Evolutionary conservation across 2,113 vertebrate species (phyloP).

Genomic region (Coreoperca whiteheadi): DNA sequence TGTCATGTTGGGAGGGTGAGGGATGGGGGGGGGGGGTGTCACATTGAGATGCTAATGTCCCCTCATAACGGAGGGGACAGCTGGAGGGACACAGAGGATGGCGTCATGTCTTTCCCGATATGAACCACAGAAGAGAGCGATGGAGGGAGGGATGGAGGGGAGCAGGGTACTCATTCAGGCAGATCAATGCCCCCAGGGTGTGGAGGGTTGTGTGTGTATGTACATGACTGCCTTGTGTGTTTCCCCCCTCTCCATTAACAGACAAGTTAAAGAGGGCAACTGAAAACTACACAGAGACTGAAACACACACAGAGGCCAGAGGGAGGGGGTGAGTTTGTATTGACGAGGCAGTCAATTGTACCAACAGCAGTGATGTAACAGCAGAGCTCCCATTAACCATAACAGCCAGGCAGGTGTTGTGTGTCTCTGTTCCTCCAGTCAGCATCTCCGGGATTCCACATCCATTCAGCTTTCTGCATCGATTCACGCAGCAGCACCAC

Average conservation of each 20-base stretch:
- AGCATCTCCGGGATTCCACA: conserved; percentile 31
- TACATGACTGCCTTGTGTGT: background rate
- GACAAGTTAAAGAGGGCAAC: conserved; percentile 73
- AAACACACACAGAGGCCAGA: conserved; percentile 12
- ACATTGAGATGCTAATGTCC: conserved; percentile 83
- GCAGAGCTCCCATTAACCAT: conserved; percentile 59
- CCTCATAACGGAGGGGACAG: conserved; percentile 76
- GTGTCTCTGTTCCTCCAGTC: conserved; percentile 33
- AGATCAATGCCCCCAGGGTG: conserved; percentile 74
- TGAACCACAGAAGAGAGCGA: conserved; percentile 61
- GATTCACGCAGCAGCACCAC: background rate
- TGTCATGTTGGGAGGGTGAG: conserved; percentile 76
- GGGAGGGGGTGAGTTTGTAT: conserved; percentile 51
- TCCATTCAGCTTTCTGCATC: conserved; percentile 28
- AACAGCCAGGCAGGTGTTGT: conserved; percentile 62
- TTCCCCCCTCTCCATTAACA: conserved; percentile 60
- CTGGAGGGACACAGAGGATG: conserved; percentile 79
- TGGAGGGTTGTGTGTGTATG: conserved; percentile 7
- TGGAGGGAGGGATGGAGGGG: conserved; percentile 47
- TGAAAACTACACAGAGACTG: conserved; percentile 53
- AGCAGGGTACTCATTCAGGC: conserved; percentile 74
- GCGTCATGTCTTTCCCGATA: conserved; percentile 80
- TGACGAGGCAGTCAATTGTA: conserved; percentile 73
- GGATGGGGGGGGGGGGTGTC: conserved; percentile 32
- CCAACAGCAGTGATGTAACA: conserved; percentile 74